Evolutionary conservation across 53 echinoderm and acorn worm species (phyloP).

Genomic region (Hippasteria phrygiana): DNA sequence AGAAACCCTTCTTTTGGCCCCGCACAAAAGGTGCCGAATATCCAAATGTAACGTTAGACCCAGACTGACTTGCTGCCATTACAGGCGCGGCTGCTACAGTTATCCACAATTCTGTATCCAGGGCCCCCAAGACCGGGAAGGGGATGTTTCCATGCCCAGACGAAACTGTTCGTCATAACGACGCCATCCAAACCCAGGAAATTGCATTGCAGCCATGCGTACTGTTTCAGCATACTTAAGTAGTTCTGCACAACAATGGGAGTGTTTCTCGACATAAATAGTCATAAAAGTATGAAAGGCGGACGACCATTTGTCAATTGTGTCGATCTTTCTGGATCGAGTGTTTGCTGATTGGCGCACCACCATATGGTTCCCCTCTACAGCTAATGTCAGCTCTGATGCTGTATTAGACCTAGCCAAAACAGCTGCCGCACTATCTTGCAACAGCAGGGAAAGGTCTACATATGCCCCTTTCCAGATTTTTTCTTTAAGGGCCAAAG

Average conservation of each 20-base stretch:
- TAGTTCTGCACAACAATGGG: constrained; percentile 11
- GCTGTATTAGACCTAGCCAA: not conserved
- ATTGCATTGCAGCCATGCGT: no score
- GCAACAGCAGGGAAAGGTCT: constrained; percentile 27
- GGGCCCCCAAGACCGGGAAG: constrained; percentile 8
- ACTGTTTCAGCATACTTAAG: no score
- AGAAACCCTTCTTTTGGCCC: constrained; percentile 31
- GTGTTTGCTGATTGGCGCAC: constrained; percentile 1
- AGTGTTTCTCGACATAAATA: constrained; percentile 42
- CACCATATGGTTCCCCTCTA: not conserved
- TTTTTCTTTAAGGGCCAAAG: constrained; percentile 20
- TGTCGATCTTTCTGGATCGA: not conserved
- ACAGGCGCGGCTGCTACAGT: constrained; percentile 32
- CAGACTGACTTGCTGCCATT: not conserved
- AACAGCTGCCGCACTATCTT: constrained; percentile 20
- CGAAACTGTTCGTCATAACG: constrained; percentile 57
- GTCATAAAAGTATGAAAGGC: constrained; percentile 47
- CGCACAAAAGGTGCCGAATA: not conserved
- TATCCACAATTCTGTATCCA: constrained; percentile 62
- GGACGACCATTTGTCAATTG: constrained; percentile 46
- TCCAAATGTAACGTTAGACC: not conserved
- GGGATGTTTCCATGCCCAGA: constrained; percentile 23
- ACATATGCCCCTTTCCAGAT: constrained; percentile 32
- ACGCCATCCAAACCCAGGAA: constrained; percentile 56
- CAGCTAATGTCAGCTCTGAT: not conserved